These are phyloP conservation scores for Solenodon paradoxus DNA, from an alignment of 2,113 vertebrate genomes.

Conservation along the genomic window DNA sequence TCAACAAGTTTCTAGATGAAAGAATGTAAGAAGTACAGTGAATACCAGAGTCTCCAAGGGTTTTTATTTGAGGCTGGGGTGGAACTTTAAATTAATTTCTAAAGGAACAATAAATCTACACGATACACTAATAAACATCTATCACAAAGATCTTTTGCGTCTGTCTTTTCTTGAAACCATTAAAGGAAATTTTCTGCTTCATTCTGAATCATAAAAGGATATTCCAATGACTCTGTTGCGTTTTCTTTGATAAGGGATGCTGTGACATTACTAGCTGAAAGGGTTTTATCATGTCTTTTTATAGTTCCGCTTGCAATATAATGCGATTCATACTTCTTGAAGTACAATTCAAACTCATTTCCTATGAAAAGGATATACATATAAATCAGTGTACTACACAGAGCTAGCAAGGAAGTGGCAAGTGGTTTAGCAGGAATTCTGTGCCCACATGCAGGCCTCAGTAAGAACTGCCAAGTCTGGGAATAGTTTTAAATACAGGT, in stretches of 20 bases:
- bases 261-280: conserved; percentile 1
- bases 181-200: not conserved
- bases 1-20: not conserved
- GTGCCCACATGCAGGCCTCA: not conserved
- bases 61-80: not conserved
- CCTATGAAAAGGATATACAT: conserved; percentile 47
- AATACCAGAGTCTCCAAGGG: not conserved
- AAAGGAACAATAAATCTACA: not conserved
- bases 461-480: conserved; percentile 47
- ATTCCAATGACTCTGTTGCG: not conserved
- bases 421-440: conserved; percentile 62
- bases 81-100: conserved; percentile 35
- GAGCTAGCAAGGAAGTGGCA: conserved; percentile 47
- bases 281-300: conserved; percentile 34
- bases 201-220: not conserved
- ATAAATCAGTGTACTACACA: conserved; percentile 42
- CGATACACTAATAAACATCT: not conserved
- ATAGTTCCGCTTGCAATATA: conserved; percentile 32
- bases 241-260: conserved; percentile 24
- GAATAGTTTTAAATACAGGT: conserved; percentile 54
- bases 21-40: not conserved
- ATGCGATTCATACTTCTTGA: conserved; percentile 43
- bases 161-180: not conserved
- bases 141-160: not conserved
- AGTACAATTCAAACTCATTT: conserved; percentile 68